Percentiles rank a stretch among this genome's conserved stretches.
Conservation (phyloP, 1,140 invertebrate genomes). For the Bombyx mori region ASM3026992v2 NC_085127.1:11748001-11748500, state of each 20-base stretch:
- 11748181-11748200: constrained; percentile 28
- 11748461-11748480: constrained; percentile 44
- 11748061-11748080: too few species aligned
- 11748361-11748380: constrained; percentile 45
- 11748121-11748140: too few species aligned
- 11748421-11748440: not conserved
- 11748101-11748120: too few species aligned
- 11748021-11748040: too few species aligned
- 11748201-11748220: constrained; percentile 38
- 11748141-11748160: not conserved
- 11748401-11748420: constrained; percentile 44
- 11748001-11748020: too few species aligned
- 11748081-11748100: too few species aligned
- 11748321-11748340: constrained; percentile 6
- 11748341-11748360: constrained; percentile 35
- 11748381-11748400: constrained; percentile 53
- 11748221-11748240: constrained; percentile 38
- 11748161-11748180: constrained; percentile 1
- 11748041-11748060: too few species aligned
- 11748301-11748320: constrained; percentile 31
- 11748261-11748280: constrained; percentile 34
- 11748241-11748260: constrained; percentile 48
- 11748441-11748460: constrained; percentile 46
- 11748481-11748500: constrained; percentile 58
- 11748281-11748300: constrained; percentile 6